These are phyloP conservation scores for Cryptocephalus moraei DNA, from an alignment of 2,888 invertebrate species.

Conservation along the genomic window DNA sequence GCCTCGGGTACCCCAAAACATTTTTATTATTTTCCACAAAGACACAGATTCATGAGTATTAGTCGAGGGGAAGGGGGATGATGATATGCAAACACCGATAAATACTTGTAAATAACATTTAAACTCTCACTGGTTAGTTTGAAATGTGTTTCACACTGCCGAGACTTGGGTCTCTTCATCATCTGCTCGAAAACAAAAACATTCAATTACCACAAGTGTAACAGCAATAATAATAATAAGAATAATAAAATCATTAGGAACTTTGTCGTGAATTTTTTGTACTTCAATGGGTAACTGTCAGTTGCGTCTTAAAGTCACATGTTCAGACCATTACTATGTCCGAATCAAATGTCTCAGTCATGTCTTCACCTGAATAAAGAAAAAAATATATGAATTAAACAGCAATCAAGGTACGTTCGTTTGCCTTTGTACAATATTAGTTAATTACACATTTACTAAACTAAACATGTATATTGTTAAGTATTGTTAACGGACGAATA, in stretches of 20 bases:
- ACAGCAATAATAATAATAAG: not conserved
- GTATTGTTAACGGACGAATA: not conserved
- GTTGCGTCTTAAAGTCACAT: constrained; percentile 3
- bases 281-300: constrained; percentile 4
- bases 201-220: not conserved
- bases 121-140: constrained; percentile 22
- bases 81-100: constrained; percentile 21
- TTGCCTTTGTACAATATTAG: not conserved
- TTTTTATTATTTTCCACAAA: constrained; percentile 16
- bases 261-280: constrained; percentile 5
- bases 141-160: constrained; percentile 39
- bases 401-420: not conserved
- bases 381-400: not conserved
- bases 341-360: constrained; percentile 27
- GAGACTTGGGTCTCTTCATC: constrained; percentile 59
- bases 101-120: constrained; percentile 15
- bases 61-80: constrained; percentile 6
- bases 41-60: constrained; percentile 23
- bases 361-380: constrained; percentile 19
- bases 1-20: constrained; percentile 16
- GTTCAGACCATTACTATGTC: constrained; percentile 33
- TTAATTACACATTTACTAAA: not conserved
- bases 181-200: constrained; percentile 41
- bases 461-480: not conserved
- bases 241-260: not conserved